phyloP scores from a whole-genome alignment of 2,113 vertebrate species.

The Bubo scandiacus region DNA sequence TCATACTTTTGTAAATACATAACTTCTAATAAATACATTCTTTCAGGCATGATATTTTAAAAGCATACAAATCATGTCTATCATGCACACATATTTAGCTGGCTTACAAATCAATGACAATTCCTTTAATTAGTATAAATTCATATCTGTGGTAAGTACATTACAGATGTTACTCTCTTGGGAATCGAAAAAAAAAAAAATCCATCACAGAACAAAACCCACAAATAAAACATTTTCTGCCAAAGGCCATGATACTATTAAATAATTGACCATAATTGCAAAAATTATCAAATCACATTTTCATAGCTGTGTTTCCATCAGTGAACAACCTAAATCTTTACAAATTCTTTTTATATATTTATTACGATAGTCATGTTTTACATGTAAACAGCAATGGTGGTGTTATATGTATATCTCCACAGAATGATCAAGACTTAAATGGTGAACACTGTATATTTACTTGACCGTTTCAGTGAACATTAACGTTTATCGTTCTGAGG shows the following conservation, averaged over 20 bases:
- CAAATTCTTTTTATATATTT: not conserved
- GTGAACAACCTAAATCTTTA: not conserved
- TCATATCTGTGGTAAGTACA: not conserved
- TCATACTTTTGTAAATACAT: not conserved
- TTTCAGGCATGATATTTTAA: not conserved
- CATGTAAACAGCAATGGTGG: not conserved
- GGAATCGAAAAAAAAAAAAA: not conserved
- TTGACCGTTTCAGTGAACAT: conserved; percentile 23
- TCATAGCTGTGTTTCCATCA: not conserved
- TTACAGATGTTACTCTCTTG: not conserved
- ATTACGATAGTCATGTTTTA: not conserved
- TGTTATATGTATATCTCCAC: not conserved
- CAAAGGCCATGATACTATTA: not conserved
- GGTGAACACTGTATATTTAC: not conserved
- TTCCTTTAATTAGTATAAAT: not conserved
- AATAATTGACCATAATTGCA: not conserved
- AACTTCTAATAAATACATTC: not conserved
- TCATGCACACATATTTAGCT: not conserved
- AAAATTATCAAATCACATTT: not conserved
- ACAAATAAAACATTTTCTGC: not conserved
- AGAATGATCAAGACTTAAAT: not conserved
- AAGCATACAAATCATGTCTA: not conserved
- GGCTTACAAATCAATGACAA: not conserved
- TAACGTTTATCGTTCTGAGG: conserved; percentile 28
- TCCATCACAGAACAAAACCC: not conserved